Base-by-base conservation (phyloP, 2,888 invertebrate genomes). In the Philhelius pedissequus region DNA sequence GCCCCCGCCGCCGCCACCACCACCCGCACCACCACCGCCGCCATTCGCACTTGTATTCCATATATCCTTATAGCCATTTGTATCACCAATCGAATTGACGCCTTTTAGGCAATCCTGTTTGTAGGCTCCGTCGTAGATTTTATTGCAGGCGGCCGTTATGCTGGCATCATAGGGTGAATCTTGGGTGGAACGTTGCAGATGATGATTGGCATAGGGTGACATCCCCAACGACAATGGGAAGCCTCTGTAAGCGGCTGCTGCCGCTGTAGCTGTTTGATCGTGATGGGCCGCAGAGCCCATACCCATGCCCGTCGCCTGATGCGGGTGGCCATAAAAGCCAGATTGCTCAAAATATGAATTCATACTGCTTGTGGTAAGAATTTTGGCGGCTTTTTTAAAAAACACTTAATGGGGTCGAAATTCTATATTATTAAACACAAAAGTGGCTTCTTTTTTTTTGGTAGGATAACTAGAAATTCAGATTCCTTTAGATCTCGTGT, bases 291-390 rank as follows among this genome's bases (percentile, higher is more conserved):
- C 94, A 83, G 94, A 93, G 89, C 94, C 92, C 92, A 94, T 93
- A 81, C 95, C 94, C 90, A 93, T 93, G 87, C 93, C 94, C 88
- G 94, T 94, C 86, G 94, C 94, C 93, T 97, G 95, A 93, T 97
- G 95, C 91, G 97, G 97, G 92, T 97, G 97, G 90, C 97, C 97
- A 93, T 98, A 97, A 94, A 98, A 98, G 92, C 97, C 97, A 92
- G 96, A 96, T 94, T 97, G 97, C 94, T 97, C 97, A 92, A 97
- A 98, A 92, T 97, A 98, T 92, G 97, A 97, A 96, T 97, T 97
- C 97, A 97, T 97, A 86, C 88, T 91, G 90, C 88, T 89, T 80
- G 90, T 89, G 89, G 91, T 90, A 87, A 91, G 90, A 91, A 91
- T 91, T 90, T 91, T 91, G 91, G 90, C 91, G 90, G 90, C 87